Percentiles rank a stretch among this genome's conserved stretches.
phyloP scores from a whole-genome alignment of 2,113 vertebrate genomes.

The Ophiodon elongatus region DNA sequence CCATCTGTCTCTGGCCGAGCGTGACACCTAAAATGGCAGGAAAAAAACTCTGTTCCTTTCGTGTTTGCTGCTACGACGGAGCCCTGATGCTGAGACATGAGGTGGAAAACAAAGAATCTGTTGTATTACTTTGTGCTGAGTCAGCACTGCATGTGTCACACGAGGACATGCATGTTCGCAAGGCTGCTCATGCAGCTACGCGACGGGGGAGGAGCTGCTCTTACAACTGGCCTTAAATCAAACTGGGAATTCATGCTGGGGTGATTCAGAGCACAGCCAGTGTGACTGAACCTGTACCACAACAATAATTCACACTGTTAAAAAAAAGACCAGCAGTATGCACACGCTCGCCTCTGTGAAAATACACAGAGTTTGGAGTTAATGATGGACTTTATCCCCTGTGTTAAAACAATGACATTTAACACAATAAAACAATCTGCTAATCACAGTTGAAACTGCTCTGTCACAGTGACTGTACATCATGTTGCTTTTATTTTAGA shows the following conservation, averaged over 20 bases:
- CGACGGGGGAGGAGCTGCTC: background rate
- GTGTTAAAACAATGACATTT: conserved; percentile 3
- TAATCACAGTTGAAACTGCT: conserved; percentile 11
- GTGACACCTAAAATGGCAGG: background rate
- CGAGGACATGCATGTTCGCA: background rate
- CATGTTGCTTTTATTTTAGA: conserved; percentile 8
- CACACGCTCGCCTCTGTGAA: background rate
- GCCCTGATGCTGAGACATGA: conserved; percentile 17
- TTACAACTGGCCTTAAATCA: conserved; percentile 16
- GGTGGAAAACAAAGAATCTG: conserved; percentile 1
- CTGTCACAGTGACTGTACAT: conserved; percentile 1
- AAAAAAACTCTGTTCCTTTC: conserved; percentile 9
- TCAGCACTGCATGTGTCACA: conserved; percentile 6
- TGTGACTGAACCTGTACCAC: background rate
- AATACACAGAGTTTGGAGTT: background rate
- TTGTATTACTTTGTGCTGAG: background rate
- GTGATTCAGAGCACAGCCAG: background rate
- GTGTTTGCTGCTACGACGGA: conserved; percentile 27
- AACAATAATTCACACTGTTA: background rate
- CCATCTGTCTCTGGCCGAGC: conserved; percentile 23
- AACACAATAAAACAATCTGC: background rate
- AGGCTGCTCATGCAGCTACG: conserved; percentile 16
- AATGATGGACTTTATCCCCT: background rate
- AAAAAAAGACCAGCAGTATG: background rate
- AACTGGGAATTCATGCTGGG: background rate